These are phyloP conservation scores for Sesamia nonagrioides DNA, from an alignment of 1,140 invertebrate species.

Conservation along the genomic window DNA sequence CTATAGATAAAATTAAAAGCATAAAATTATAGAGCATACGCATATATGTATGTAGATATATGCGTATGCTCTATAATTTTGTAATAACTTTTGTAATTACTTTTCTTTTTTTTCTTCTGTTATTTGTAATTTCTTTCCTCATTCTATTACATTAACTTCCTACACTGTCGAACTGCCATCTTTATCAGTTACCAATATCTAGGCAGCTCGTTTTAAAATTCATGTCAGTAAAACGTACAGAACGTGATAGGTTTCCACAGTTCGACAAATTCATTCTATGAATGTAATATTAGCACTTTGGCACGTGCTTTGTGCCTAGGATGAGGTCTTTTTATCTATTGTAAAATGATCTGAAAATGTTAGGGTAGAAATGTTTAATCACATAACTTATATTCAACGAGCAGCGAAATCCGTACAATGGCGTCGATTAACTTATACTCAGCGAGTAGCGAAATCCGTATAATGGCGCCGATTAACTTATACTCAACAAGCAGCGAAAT, in stretches of 20 bases:
- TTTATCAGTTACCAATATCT: background rate
- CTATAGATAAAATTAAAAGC: no score
- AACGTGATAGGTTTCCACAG: conserved; percentile 26
- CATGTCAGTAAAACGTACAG: conserved; percentile 25
- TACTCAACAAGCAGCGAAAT: no score
- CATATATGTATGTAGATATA: no score
- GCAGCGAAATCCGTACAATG: no score
- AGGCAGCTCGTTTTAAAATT: conserved; percentile 20
- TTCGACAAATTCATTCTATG: conserved; percentile 33
- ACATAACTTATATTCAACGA: background rate
- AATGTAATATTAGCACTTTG: conserved; percentile 24
- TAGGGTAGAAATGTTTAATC: background rate
- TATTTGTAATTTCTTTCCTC: background rate
- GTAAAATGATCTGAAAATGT: background rate
- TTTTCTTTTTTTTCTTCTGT: no score
- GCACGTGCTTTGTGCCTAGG: conserved; percentile 6
- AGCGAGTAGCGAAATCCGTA: no score
- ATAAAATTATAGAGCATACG: no score
- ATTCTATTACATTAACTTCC: background rate
- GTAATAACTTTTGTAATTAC: background rate
- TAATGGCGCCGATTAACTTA: no score
- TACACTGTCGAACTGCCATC: background rate
- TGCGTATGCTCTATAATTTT: no score
- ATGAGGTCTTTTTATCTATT: background rate
- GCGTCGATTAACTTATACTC: no score